Evolutionary conservation across 2,797 vertebrate genomes (phyloP), one percentile per base, ranked within the genome.

Genomic region (Anabas testudineus): DNA sequence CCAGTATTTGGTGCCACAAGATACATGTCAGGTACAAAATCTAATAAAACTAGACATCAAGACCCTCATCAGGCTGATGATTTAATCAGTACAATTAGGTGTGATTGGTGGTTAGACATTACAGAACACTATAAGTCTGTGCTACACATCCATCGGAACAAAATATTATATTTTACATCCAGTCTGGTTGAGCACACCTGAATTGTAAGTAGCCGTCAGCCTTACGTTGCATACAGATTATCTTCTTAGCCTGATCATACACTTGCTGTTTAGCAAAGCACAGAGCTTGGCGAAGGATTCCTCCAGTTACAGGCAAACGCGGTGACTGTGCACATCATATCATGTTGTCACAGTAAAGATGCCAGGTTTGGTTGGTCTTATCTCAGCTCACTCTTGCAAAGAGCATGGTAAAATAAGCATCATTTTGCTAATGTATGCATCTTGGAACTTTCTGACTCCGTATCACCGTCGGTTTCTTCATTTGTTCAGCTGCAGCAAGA

Each of bases 401-500:
- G 26, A 30, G 4, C n/a, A n/a, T n/a, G n/a, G n/a, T 6, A 5
- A 24, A 24, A 26, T 16, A 10, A 26, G 36, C 7, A 9, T 12
- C 41, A 41, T 56, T 39, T 12, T 12, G 22, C 12, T 41, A 42
- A 41, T 28, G 24, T n/a, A 24, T 14, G 10, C 21, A 39, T 24
- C 34, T 39, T 5, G 4, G 16, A 54, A 66, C n/a, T 51, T 46
- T 57, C 10, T 19, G 19, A 36, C n/a, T 46, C 37, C 61, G 7
- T 48, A 43, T 67, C 39, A 60, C 7, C 3, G 32, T 53, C 12
- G 24, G 34, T 74, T 69, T 69, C 43, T 70, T 47, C 41, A 57
- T 66, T 73, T 68, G 59, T 78, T 77, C 57, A 16, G 28, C 59
- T 76, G 56, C 56, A 60, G 51, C 67, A 21, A 60, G 42, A 67